A percentile compares a stretch with the other conserved stretches of the same genome.
Evolutionary conservation across 1,140 invertebrate species (phyloP).

Genomic region (Euglossa dilemma): DNA sequence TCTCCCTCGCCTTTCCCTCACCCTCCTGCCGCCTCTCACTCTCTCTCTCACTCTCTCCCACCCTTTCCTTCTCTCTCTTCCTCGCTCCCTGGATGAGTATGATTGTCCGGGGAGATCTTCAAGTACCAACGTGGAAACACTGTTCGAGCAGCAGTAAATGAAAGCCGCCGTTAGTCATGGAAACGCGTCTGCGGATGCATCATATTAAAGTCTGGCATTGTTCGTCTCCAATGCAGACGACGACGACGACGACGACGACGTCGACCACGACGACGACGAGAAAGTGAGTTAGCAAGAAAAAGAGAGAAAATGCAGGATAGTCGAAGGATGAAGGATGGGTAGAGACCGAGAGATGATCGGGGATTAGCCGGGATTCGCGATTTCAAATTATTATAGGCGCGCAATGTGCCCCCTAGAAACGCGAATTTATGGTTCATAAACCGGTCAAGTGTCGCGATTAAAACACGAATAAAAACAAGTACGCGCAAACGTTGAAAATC

Average conservation of each 20-base stretch:
- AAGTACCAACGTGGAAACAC: constrained; percentile 48
- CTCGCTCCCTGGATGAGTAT: constrained; percentile 1
- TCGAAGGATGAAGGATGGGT: neutral
- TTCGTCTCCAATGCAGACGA: constrained; percentile 44
- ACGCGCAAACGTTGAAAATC: neutral
- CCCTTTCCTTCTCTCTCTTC: neutral
- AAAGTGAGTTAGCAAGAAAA: constrained; percentile 9
- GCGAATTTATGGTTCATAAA: neutral
- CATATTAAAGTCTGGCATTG: constrained; percentile 66
- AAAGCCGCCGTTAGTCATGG: constrained; percentile 51
- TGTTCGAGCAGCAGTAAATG: constrained; percentile 61
- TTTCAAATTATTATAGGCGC: constrained; percentile 4
- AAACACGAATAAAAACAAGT: neutral
- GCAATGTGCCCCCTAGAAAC: too few relatives aligned
- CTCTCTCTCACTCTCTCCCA: neutral
- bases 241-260: neutral
- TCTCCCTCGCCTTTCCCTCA: neutral
- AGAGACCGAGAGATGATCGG: neutral
- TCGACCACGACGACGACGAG: neutral
- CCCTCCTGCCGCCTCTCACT: neutral
- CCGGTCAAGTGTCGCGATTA: neutral
- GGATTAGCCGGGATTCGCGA: constrained; percentile 3
- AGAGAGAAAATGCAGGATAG: neutral
- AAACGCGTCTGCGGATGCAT: constrained; percentile 61
- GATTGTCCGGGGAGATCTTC: constrained; percentile 61